phyloP scores from a whole-genome alignment of 1,140 invertebrate species.

The Eumaeus atala region DNA sequence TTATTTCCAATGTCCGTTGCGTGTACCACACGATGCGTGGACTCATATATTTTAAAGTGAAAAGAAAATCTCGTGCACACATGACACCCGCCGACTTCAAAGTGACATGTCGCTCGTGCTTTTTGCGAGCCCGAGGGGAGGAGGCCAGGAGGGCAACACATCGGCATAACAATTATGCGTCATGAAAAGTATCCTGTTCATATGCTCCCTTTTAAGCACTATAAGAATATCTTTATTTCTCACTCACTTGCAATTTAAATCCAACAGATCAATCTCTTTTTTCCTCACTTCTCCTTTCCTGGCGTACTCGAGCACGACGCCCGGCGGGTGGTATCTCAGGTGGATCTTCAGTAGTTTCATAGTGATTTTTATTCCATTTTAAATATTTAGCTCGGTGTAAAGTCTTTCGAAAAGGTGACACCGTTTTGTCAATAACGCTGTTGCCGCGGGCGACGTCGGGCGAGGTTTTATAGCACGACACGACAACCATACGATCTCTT shows the following conservation, averaged over 20 bases:
- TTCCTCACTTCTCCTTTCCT: constrained; percentile 74
- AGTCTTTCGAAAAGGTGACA: constrained; percentile 30
- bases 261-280: constrained; percentile 79
- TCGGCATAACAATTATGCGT: no score
- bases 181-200: no score
- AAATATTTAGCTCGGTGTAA: constrained; percentile 22
- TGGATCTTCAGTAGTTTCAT: constrained; percentile 81
- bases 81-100: no score
- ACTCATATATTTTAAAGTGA: no score
- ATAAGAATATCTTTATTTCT: not conserved
- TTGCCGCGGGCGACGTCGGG: constrained; percentile 29
- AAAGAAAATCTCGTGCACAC: no score
- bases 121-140: no score
- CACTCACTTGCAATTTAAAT: constrained; percentile 75
- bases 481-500: not conserved
- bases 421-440: constrained; percentile 55
- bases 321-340: constrained; percentile 81
- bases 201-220: no score
- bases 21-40: no score
- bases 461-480: not conserved
- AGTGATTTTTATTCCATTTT: constrained; percentile 22
- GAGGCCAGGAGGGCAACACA: no score
- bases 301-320: constrained; percentile 76
- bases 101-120: no score
- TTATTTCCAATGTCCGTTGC: no score